Percentiles rank a stretch among this genome's conserved stretches.
These are phyloP conservation scores for Gymnodraco acuticeps DNA, from an alignment of 2,797 vertebrate species.

Conservation along the genomic window DNA sequence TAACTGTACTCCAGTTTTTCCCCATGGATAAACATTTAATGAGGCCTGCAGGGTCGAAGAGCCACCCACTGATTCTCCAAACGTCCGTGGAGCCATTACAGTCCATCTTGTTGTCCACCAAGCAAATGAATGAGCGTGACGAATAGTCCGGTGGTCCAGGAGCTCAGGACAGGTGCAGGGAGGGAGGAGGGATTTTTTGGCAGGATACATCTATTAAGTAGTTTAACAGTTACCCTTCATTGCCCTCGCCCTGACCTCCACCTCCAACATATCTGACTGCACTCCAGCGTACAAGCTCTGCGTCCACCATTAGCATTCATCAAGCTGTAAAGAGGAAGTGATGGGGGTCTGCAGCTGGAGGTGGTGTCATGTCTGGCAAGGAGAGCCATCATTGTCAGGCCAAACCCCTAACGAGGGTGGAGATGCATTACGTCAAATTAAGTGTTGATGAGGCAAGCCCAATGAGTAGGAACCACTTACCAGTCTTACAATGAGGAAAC, in stretches of 20 bases:
- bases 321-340: constrained; percentile 66
- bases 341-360: constrained; percentile 41
- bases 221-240: constrained; percentile 66
- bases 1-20: constrained; percentile 26
- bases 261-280: constrained; percentile 37
- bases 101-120: constrained; percentile 46
- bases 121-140: constrained; percentile 64
- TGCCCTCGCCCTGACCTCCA: constrained; percentile 28
- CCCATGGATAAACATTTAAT: constrained; percentile 50
- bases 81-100: constrained; percentile 35
- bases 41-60: constrained; percentile 53
- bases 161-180: constrained; percentile 61
- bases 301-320: constrained; percentile 71
- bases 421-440: constrained; percentile 60
- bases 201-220: constrained; percentile 70
- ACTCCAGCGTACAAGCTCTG: constrained; percentile 42
- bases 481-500: neutral
- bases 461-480: constrained; percentile 25
- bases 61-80: constrained; percentile 37
- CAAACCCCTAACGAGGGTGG: constrained; percentile 55
- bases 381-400: constrained; percentile 46
- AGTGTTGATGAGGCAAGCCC: constrained; percentile 50
- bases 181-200: constrained; percentile 43
- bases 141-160: constrained; percentile 51
- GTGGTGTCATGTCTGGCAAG: constrained; percentile 53